Evolutionary conservation across 2,797 vertebrate genomes (phyloP).

Genomic region (Streptopelia turtur): DNA sequence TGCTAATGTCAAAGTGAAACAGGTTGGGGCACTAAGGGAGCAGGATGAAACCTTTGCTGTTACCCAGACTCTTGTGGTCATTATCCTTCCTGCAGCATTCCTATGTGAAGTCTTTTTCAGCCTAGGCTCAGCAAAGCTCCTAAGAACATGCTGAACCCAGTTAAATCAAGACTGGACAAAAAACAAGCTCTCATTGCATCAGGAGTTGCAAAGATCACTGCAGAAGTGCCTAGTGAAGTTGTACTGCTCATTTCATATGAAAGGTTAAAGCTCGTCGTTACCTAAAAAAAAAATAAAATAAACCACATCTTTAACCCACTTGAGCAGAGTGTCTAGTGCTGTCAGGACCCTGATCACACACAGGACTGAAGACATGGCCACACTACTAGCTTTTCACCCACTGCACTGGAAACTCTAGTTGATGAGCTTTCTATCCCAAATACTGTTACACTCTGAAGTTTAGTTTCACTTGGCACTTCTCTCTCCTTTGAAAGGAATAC

Average conservation of each 20-base stretch:
- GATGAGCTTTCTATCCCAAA: neutral
- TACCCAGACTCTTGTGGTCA: neutral
- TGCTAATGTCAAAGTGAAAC: neutral
- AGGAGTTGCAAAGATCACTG: neutral
- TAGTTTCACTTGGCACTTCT: neutral
- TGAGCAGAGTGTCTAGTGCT: neutral
- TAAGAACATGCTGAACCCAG: neutral
- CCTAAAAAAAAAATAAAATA: neutral
- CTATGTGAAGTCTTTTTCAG: neutral
- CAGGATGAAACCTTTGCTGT: neutral
- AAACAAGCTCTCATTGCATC: neutral
- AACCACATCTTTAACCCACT: neutral
- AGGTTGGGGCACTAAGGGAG: neutral
- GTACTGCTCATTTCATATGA: neutral
- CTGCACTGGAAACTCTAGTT: neutral
- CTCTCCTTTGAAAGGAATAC: neutral
- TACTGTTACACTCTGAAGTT: neutral
- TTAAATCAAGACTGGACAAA: neutral
- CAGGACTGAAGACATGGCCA: neutral
- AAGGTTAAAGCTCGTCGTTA: neutral
- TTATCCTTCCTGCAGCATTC: neutral
- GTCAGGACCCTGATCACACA: neutral
- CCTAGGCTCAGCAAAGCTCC: neutral
- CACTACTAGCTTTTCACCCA: neutral
- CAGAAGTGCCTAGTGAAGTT: neutral